Percentiles rank a stretch among this genome's conserved stretches.
Conservation (phyloP, 2,113 vertebrate species). For the Barbus barbus region DNA sequence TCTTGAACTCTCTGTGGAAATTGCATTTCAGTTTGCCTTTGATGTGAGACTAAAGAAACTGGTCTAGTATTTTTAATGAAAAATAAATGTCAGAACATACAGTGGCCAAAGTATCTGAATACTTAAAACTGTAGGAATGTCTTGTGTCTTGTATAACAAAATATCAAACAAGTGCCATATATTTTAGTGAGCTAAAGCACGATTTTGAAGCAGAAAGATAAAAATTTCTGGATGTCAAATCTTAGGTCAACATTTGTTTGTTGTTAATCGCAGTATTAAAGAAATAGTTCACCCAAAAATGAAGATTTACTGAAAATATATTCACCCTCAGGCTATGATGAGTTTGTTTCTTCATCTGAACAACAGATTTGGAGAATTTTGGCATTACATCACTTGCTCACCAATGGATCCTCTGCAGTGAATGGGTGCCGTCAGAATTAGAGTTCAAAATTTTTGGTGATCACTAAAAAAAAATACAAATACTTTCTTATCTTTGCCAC, state of each 20-base stretch:
- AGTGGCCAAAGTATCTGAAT: not conserved
- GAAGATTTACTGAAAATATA: not conserved
- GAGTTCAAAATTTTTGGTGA: not conserved
- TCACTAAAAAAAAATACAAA: too few relatives aligned
- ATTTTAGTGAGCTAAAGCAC: not conserved
- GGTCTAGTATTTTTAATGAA: not conserved
- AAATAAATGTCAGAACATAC: not conserved
- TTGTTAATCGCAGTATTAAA: not conserved
- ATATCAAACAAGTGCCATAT: too few relatives aligned
- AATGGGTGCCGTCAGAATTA: too few relatives aligned
- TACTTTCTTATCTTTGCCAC: not conserved
- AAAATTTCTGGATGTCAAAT: too few relatives aligned
- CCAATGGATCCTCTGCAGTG: too few relatives aligned
- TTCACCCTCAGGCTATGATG: not conserved
- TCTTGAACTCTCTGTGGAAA: not conserved
- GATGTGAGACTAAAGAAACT: not conserved
- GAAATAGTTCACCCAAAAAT: too few relatives aligned
- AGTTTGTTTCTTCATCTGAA: not conserved
- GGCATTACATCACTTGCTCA: not conserved
- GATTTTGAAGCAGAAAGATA: not conserved
- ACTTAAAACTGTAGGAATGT: not conserved
- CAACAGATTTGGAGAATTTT: not conserved
- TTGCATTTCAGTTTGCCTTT: not conserved
- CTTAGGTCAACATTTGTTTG: not conserved
- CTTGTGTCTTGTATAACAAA: too few relatives aligned